These are phyloP conservation scores for Ptilorrhoa leucosticta DNA, from an alignment of 2,113 vertebrate species.

Conservation along the genomic window DNA sequence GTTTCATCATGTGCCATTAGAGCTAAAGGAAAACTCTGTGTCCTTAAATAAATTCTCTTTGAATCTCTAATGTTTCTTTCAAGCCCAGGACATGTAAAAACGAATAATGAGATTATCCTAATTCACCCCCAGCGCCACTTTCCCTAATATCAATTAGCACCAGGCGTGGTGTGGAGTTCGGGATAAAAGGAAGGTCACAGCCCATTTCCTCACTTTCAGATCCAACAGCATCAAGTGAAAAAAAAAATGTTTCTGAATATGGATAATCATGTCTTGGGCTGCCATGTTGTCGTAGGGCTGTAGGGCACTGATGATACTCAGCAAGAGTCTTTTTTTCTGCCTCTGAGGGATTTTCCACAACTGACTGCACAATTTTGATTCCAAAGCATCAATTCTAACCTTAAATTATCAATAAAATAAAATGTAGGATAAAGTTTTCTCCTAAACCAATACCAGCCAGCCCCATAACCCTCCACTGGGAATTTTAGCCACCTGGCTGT, in stretches of 20 bases:
- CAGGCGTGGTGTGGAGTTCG: neutral
- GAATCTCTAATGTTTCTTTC: neutral
- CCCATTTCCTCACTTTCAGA: neutral
- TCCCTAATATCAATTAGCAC: neutral
- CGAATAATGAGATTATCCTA: neutral
- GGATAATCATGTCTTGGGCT: neutral
- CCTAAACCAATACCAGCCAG: neutral
- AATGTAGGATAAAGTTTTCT: neutral
- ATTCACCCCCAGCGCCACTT: neutral
- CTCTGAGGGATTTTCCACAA: neutral
- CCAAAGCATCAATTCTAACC: neutral
- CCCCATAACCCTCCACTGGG: neutral
- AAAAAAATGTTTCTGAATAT: neutral
- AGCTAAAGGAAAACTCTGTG: neutral
- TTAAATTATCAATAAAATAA: neutral
- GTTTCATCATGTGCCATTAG: neutral
- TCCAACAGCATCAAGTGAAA: neutral
- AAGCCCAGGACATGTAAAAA: neutral
- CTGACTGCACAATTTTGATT: neutral
- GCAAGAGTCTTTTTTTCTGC: neutral
- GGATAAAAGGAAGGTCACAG: conserved; percentile 2
- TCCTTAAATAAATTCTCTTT: neutral
- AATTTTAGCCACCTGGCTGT: neutral
- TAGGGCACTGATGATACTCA: neutral
- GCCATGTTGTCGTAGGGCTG: neutral